These are phyloP conservation scores for Adineta ricciae DNA, from an alignment of 2,888 invertebrate genomes.

Conservation along the genomic window DNA sequence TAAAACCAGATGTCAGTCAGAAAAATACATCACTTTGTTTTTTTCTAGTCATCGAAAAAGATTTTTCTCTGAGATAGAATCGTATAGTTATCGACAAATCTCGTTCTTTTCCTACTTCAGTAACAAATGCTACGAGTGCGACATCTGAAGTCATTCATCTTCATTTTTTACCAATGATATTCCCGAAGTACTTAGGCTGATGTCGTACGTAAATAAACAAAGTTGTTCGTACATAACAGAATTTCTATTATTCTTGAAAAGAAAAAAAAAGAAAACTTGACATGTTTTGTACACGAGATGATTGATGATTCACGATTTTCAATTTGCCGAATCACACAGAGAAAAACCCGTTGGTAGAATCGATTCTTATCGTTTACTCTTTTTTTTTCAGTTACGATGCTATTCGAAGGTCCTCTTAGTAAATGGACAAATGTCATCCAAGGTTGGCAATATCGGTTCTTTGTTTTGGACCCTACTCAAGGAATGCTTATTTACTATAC, in stretches of 20 bases:
- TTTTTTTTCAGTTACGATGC: background rate
- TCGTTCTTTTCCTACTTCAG: background rate
- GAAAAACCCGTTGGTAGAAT: no score
- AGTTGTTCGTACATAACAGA: background rate
- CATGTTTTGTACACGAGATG: background rate
- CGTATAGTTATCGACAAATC: background rate
- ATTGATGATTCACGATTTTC: background rate
- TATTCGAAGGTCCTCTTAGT: conserved; percentile 65
- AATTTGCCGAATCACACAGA: no score
- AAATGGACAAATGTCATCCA: conserved; percentile 95
- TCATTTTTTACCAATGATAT: background rate
- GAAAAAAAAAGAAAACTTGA: background rate
- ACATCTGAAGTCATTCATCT: background rate
- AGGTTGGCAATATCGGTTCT: conserved; percentile 99
- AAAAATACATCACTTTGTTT: background rate
- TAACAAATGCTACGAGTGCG: background rate
- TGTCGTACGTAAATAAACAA: background rate
- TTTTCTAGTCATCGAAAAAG: no score
- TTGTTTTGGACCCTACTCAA: conserved; percentile 90
- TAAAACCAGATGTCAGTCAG: background rate
- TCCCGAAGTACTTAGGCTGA: background rate
- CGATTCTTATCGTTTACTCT: background rate
- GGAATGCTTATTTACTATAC: conserved; percentile 93
- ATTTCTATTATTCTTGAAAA: background rate
- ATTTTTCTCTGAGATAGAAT: no score